A percentile compares a stretch with the other conserved stretches of the same genome.
Evolutionary conservation across 2,113 vertebrate genomes (phyloP).

Genomic region (Coracopsis vasa): DNA sequence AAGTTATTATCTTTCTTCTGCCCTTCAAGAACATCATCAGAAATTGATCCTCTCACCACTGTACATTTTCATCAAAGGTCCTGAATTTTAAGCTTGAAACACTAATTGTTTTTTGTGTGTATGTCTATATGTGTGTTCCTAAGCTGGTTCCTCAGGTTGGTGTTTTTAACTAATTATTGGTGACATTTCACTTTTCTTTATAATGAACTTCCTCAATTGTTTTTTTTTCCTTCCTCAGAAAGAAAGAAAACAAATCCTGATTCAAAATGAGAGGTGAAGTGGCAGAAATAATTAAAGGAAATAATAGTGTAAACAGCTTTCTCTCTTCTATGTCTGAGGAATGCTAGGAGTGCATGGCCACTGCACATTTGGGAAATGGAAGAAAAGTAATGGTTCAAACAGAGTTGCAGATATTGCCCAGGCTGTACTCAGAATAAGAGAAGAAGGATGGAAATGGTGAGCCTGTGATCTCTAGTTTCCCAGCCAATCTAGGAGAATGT

Average conservation of each 20-base stretch:
- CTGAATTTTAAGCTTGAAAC: conserved; percentile 65
- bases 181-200: conserved; percentile 25
- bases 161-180: conserved; percentile 50
- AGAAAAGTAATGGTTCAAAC: background rate
- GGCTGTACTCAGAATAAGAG: background rate
- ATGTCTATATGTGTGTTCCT: background rate
- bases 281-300: conserved; percentile 20
- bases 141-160: conserved; percentile 17
- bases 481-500: background rate
- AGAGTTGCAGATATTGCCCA: background rate
- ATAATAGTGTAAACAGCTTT: background rate
- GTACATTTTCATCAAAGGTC: conserved; percentile 51
- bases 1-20: conserved; percentile 66
- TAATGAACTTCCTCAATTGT: conserved; percentile 22
- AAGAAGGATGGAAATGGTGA: background rate
- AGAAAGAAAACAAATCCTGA: background rate
- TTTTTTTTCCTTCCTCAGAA: background rate
- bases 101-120: conserved; percentile 10
- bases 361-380: background rate
- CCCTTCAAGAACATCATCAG: conserved; percentile 63
- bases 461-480: background rate
- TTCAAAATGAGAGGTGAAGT: background rate
- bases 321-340: background rate
- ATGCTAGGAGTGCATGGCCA: background rate
- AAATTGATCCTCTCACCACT: conserved; percentile 52